phyloP scores from a whole-genome alignment of 2,113 vertebrate genomes.

The Oceanodroma tethys region DNA sequence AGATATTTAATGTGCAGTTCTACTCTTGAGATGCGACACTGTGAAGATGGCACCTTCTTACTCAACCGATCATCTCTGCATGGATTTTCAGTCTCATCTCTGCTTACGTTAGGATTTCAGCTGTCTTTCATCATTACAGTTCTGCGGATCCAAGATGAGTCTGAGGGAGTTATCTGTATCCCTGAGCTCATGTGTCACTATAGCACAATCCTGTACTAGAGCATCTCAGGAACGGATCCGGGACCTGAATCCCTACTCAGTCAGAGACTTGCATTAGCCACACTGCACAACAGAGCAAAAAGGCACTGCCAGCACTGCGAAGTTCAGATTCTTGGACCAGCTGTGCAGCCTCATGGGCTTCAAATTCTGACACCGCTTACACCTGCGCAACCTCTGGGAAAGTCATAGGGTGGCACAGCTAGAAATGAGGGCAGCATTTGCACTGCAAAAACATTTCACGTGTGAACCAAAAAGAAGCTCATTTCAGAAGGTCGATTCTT shows the following conservation, averaged over 20 bases:
- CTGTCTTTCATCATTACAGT: not conserved
- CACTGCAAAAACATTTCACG: not conserved
- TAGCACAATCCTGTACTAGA: not conserved
- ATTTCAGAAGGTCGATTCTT: not conserved
- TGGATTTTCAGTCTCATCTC: constrained; percentile 37
- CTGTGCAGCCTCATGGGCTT: not conserved
- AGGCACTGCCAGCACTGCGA: not conserved
- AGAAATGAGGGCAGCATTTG: not conserved
- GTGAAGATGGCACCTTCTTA: constrained; percentile 23
- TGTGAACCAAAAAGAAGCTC: not conserved
- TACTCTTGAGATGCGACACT: not conserved
- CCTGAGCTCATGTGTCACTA: not conserved
- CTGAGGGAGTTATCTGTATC: not conserved
- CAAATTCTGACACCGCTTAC: not conserved
- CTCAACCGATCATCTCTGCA: constrained; percentile 27
- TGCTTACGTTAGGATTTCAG: not conserved
- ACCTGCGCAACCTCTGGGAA: not conserved
- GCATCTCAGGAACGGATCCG: not conserved
- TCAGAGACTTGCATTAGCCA: not conserved
- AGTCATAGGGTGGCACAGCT: not conserved
- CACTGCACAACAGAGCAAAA: not conserved
- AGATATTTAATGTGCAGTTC: not conserved
- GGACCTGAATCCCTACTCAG: not conserved
- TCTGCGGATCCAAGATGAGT: not conserved
- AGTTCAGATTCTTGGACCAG: not conserved